Percentiles rank a stretch among this genome's conserved stretches.
phyloP scores from a whole-genome alignment of 2,113 vertebrate species.

The Anthoscopus minutus region DNA sequence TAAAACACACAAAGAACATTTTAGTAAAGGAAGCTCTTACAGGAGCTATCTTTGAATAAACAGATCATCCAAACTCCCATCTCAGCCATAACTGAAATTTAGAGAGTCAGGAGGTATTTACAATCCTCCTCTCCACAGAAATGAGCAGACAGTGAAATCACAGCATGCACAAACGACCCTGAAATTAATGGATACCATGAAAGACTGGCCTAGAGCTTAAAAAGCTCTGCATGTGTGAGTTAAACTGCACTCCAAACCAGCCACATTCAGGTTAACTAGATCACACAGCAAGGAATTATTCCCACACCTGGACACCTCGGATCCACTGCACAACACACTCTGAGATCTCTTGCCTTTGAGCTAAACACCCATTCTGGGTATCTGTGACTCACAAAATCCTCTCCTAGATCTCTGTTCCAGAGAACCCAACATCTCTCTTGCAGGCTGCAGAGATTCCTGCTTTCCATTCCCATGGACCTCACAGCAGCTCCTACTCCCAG shows the following conservation, averaged over 20 bases:
- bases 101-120: not conserved
- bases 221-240: not conserved
- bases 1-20: conserved; percentile 19
- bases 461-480: not conserved
- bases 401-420: not conserved
- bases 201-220: not conserved
- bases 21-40: not conserved
- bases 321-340: fast-evolving
- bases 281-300: not conserved
- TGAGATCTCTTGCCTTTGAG: not conserved
- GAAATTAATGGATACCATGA: not conserved
- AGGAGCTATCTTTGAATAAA: not conserved
- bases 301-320: not conserved
- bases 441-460: not conserved
- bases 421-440: not conserved
- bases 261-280: not conserved
- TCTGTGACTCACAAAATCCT: not conserved
- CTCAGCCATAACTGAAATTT: not conserved
- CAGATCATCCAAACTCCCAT: not conserved
- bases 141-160: not conserved
- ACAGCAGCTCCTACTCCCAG: not conserved
- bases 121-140: not conserved
- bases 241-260: not conserved
- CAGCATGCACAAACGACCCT: not conserved
- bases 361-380: not conserved